Evolutionary conservation across 2,113 vertebrate genomes (phyloP).

Genomic region (Zosterops lateralis): DNA sequence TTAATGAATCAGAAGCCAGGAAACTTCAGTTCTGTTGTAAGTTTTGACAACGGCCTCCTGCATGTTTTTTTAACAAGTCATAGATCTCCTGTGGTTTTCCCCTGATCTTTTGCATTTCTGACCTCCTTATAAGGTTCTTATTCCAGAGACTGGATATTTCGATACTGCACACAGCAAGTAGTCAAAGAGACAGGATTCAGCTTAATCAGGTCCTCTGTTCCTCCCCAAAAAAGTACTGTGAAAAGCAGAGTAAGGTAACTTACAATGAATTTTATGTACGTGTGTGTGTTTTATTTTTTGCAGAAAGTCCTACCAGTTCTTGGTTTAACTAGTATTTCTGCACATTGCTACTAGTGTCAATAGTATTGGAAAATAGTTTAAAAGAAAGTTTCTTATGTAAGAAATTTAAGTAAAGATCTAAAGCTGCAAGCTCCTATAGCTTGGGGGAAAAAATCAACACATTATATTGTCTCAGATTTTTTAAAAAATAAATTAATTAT

Average conservation of each 20-base stretch:
- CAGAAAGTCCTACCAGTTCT: not conserved
- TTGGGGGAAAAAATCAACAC: not conserved
- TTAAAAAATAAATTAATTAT: not conserved
- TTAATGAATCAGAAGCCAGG: not conserved
- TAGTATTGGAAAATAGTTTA: not conserved
- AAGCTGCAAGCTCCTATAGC: not conserved
- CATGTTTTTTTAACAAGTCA: not conserved
- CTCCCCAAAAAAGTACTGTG: not conserved
- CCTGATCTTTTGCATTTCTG: not conserved
- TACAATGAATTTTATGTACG: not conserved
- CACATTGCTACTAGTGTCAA: fast-evolving
- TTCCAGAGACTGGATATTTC: not conserved
- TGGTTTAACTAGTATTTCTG: not conserved
- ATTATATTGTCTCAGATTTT: not conserved
- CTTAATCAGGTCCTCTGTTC: not conserved
- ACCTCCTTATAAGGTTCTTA: not conserved
- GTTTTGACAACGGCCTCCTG: not conserved
- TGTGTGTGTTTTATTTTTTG: not conserved
- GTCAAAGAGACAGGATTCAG: not conserved
- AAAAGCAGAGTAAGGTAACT: not conserved
- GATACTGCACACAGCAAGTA: not conserved
- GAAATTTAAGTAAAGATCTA: not conserved
- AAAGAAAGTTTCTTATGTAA: not conserved
- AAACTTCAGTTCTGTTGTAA: not conserved
- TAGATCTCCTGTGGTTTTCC: not conserved